Conservation (phyloP, 1,140 invertebrate genomes). For the Branchinecta lynchi region DNA sequence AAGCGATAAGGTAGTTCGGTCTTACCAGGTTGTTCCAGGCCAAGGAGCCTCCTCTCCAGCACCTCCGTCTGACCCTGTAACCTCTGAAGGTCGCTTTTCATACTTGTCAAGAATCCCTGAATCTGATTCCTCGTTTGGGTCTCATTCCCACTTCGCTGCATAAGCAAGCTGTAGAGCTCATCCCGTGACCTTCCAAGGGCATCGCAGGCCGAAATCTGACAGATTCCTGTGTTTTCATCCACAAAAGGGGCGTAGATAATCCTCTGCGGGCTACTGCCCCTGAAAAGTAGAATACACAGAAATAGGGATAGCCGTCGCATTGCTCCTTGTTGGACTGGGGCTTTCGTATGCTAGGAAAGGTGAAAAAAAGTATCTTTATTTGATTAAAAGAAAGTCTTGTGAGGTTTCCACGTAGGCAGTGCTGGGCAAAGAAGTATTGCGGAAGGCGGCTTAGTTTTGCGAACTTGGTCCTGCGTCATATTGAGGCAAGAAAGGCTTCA, state of each 20-base stretch:
- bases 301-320: too few species aligned
- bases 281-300: too few species aligned
- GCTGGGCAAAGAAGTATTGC: too few species aligned
- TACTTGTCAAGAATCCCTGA: conserved; percentile 7
- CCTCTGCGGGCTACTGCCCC: neutral
- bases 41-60: conserved; percentile 17
- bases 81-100: conserved; percentile 13
- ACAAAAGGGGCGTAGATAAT: conserved; percentile 16
- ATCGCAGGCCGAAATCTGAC: conserved; percentile 17
- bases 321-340: too few species aligned
- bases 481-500: too few species aligned
- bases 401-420: too few species aligned
- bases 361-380: too few species aligned
- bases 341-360: too few species aligned
- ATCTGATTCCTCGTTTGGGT: conserved; percentile 12
- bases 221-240: conserved; percentile 20
- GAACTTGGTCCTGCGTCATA: too few species aligned
- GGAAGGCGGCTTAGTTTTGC: too few species aligned
- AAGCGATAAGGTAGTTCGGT: too few species aligned
- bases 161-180: conserved; percentile 16
- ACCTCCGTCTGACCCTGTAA: neutral
- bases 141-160: conserved; percentile 12
- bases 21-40: conserved; percentile 20
- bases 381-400: too few species aligned
- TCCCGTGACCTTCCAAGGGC: conserved; percentile 16